Percentiles rank a stretch among this genome's conserved stretches.
These are phyloP conservation scores for Drosophila melanogaster DNA, from an alignment of 1,140 invertebrate genomes.

Conservation along the genomic window DNA sequence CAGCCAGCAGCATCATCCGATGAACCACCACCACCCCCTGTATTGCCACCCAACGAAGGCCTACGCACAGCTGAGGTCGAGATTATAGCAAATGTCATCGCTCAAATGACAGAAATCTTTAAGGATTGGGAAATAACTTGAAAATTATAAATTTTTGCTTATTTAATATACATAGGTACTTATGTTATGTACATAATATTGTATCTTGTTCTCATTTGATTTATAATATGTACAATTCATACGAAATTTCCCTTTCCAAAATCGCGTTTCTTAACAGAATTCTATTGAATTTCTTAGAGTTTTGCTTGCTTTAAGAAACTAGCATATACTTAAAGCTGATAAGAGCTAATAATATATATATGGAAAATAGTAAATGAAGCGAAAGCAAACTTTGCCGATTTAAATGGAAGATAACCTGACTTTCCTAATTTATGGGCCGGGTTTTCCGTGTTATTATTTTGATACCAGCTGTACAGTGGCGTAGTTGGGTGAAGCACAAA, in stretches of 20 bases:
- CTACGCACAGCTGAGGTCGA: slow-evolving; percentile 60
- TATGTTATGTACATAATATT: no score
- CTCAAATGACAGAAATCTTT: neutral
- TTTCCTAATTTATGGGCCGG: neutral
- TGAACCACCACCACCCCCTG: slow-evolving; percentile 6
- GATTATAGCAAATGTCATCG: slow-evolving; percentile 30
- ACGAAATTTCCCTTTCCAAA: neutral
- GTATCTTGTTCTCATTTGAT: no score
- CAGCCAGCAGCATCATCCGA: slow-evolving; percentile 46
- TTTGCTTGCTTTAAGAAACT: neutral
- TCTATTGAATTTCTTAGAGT: neutral
- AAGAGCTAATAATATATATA: neutral
- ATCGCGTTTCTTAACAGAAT: no score
- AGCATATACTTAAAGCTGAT: neutral
- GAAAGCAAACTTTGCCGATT: neutral
- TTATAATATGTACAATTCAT: no score
- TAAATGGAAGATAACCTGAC: neutral
- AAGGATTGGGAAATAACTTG: neutral
- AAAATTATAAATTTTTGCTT: no score
- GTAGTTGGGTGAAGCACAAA: slow-evolving; percentile 28
- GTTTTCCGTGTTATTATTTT: slow-evolving; percentile 17
- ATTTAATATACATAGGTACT: no score
- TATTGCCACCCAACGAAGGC: slow-evolving; percentile 22
- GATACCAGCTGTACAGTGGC: slow-evolving; percentile 22
- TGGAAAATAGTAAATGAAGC: neutral